Conservation (phyloP, 2,888 invertebrate genomes). For the Laspeyria flexula region DNA sequence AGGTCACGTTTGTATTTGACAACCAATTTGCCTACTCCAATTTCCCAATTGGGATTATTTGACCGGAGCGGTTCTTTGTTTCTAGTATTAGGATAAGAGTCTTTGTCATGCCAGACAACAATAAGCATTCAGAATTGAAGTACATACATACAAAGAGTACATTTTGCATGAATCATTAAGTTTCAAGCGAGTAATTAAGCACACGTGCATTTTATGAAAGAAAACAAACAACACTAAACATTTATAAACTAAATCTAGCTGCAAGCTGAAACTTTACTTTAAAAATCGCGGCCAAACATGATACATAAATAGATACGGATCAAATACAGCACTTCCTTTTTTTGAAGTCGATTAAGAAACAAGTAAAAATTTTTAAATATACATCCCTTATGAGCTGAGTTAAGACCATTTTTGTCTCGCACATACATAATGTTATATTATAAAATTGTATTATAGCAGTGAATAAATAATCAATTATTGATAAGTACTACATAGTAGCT, state of each 20-base stretch:
- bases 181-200: conserved; percentile 14
- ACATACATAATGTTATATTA: too few species aligned
- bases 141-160: conserved; percentile 1
- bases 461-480: too few species aligned
- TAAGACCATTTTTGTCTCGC: too few species aligned
- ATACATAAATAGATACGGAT: too few species aligned
- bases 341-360: too few species aligned
- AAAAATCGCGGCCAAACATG: too few species aligned
- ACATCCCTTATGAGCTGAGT: too few species aligned
- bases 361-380: not conserved
- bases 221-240: conserved; percentile 9
- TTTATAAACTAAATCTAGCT: conserved; percentile 12
- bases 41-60: conserved; percentile 40
- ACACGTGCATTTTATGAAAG: conserved; percentile 32
- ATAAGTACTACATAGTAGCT: too few species aligned
- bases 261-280: conserved; percentile 25
- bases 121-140: conserved; percentile 5
- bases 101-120: conserved; percentile 21
- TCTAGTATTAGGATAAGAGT: conserved; percentile 25
- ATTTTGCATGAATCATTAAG: not conserved
- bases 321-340: too few species aligned
- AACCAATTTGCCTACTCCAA: conserved; percentile 32
- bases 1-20: conserved; percentile 25
- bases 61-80: conserved; percentile 30
- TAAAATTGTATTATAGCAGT: too few species aligned